A percentile compares a stretch with the other conserved stretches of the same genome.
Evolutionary conservation across 1,140 invertebrate genomes (phyloP).

Genomic region (Drosophila athabasca): DNA sequence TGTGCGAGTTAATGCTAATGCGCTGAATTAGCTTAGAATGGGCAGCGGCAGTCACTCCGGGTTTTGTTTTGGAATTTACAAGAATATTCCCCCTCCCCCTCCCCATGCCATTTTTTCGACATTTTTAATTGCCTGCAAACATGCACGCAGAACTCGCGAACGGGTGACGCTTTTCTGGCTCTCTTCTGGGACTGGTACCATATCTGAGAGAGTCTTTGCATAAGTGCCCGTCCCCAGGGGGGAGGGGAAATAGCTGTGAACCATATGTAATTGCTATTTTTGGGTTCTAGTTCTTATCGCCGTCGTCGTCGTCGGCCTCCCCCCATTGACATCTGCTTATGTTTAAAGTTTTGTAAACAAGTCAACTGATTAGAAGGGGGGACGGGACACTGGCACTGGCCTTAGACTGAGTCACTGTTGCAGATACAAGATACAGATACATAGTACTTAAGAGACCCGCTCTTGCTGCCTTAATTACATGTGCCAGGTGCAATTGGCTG

Average conservation of each 20-base stretch:
- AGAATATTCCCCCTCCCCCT: slow-evolving; percentile 24
- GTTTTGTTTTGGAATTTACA: slow-evolving; percentile 33
- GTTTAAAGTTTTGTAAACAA: slow-evolving; percentile 63
- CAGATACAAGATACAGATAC: slow-evolving; percentile 46
- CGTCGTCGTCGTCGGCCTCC: no score
- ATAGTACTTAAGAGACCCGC: slow-evolving; percentile 22
- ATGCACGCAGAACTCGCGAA: slow-evolving; percentile 16
- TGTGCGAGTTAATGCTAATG: slow-evolving; percentile 76
- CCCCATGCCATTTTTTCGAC: slow-evolving; percentile 3
- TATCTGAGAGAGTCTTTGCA: not conserved
- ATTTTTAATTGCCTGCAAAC: slow-evolving; percentile 55
- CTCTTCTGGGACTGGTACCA: slow-evolving; percentile 3
- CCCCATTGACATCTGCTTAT: slow-evolving; percentile 51
- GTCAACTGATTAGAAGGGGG: slow-evolving; percentile 52
- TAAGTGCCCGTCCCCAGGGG: no score
- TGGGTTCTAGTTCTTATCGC: slow-evolving; percentile 24
- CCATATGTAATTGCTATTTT: slow-evolving; percentile 72
- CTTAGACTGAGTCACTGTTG: slow-evolving; percentile 35
- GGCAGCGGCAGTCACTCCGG: slow-evolving; percentile 13
- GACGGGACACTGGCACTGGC: slow-evolving; percentile 28
- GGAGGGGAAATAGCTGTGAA: slow-evolving; percentile 13
- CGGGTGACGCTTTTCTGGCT: not conserved
- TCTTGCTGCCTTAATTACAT: slow-evolving; percentile 20
- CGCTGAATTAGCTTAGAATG: slow-evolving; percentile 77
- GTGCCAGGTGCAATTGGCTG: slow-evolving; percentile 4